Conservation (phyloP, 2,888 invertebrate genomes). For the Campoletis raptor region DNA sequence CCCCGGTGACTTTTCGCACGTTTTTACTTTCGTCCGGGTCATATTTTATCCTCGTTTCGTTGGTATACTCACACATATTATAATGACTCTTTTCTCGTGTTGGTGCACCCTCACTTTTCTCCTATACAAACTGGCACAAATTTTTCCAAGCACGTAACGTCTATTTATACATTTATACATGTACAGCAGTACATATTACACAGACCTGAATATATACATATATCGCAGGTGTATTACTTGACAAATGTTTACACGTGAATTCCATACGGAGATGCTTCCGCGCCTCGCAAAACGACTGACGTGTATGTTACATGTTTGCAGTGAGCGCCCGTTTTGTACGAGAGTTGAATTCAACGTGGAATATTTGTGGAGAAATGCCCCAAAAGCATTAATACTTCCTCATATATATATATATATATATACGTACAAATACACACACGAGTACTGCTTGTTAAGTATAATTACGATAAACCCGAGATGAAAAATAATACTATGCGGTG, state of each 20-base stretch:
- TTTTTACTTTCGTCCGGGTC: slow-evolving; percentile 32
- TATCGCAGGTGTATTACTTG: slow-evolving; percentile 37
- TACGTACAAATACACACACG: slow-evolving; percentile 1
- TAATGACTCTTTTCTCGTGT: slow-evolving; percentile 16
- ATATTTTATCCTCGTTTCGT: slow-evolving; percentile 21
- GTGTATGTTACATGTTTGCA: slow-evolving; percentile 17
- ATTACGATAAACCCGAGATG: slow-evolving; percentile 51
- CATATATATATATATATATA: neutral
- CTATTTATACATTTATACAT: slow-evolving; percentile 14
- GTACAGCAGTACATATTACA: slow-evolving; percentile 17
- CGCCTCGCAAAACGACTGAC: slow-evolving; percentile 52
- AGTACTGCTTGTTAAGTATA: neutral
- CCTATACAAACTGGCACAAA: slow-evolving; percentile 18
- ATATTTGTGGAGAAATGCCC: slow-evolving; percentile 45
- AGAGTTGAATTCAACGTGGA: slow-evolving; percentile 57
- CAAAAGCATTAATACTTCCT: slow-evolving; percentile 24
- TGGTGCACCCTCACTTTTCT: neutral
- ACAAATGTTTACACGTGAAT: slow-evolving; percentile 68
- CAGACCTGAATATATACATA: slow-evolving; percentile 12
- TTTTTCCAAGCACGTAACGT: slow-evolving; percentile 44
- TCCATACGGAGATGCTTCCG: slow-evolving; percentile 49
- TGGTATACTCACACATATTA: neutral
- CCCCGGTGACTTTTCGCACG: slow-evolving; percentile 20
- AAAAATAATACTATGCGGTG: slow-evolving; percentile 52
- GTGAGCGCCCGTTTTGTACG: slow-evolving; percentile 53